Conservation (phyloP, 2,113 vertebrate species). For the Chascanopsetta lugubris region DNA sequence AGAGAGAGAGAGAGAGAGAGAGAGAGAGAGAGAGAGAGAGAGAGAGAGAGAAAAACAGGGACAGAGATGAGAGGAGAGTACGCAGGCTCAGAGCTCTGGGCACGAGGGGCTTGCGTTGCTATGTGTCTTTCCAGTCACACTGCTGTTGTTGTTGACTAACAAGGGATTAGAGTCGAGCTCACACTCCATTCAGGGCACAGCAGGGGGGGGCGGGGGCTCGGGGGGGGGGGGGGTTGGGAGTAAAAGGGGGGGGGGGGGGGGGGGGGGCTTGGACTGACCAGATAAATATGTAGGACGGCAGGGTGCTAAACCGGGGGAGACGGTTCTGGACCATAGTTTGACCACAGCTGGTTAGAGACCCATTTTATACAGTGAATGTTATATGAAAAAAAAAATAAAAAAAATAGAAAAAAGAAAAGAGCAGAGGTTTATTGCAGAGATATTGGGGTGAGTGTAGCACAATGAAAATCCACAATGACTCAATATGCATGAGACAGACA, state of each 20-base stretch:
- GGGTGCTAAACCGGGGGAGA: conserved; percentile 23
- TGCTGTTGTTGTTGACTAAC: conserved; percentile 48
- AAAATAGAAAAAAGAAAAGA: no score
- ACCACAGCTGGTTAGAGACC: background rate
- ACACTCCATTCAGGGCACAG: conserved; percentile 41
- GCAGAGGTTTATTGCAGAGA: background rate
- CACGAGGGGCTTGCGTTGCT: conserved; percentile 34
- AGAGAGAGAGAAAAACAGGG: conserved; percentile 17
- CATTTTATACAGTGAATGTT: no score
- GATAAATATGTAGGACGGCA: conserved; percentile 18
- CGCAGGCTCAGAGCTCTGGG: conserved; percentile 41
- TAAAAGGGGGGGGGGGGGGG: no score
- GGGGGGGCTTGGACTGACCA: conserved; percentile 32
- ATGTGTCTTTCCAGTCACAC: conserved; percentile 28
- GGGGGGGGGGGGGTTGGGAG: no score
- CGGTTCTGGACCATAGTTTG: conserved; percentile 8
- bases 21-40: conserved; percentile 21
- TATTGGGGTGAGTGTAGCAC: no score
- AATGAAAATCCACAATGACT: background rate
- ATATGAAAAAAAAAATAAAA: no score
- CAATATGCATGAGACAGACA: background rate
- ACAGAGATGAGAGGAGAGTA: conserved; percentile 30
- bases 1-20: conserved; percentile 14
- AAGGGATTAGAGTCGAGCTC: conserved; percentile 57
- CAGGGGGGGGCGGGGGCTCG: conserved; percentile 14